These are phyloP conservation scores for Apodemus sylvaticus DNA, from an alignment of 2,113 vertebrate genomes.

Conservation along the genomic window DNA sequence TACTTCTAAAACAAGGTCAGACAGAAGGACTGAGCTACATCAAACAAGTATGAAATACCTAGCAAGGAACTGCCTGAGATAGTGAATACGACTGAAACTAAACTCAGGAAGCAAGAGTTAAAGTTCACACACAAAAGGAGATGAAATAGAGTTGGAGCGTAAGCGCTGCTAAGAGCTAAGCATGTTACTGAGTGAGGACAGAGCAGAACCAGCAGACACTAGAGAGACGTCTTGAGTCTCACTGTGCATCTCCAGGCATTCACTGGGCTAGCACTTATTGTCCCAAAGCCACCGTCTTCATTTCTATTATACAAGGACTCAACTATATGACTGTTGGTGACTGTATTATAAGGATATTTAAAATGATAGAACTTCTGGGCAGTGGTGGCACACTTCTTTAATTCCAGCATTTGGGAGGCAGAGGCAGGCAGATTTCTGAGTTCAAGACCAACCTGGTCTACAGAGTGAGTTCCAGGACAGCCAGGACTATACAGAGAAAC, in stretches of 20 bases:
- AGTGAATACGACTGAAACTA: conserved; percentile 63
- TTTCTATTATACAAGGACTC: neutral
- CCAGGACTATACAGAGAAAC: too few species aligned
- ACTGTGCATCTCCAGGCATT: neutral
- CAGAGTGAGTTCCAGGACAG: too few species aligned
- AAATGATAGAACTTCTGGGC: neutral
- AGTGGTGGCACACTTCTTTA: too few species aligned
- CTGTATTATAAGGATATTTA: neutral
- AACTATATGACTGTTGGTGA: neutral
- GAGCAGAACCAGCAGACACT: neutral
- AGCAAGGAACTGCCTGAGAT: conserved; percentile 67
- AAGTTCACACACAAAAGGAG: conserved; percentile 48
- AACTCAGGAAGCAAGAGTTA: conserved; percentile 52
- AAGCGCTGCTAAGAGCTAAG: neutral
- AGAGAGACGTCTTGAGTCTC: neutral
- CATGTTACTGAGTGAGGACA: neutral
- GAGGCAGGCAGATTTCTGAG: too few species aligned
- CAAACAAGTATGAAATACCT: conserved; percentile 65
- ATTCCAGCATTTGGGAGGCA: too few species aligned
- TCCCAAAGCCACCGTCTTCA: neutral
- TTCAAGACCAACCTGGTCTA: too few species aligned
- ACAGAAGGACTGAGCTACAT: conserved; percentile 64
- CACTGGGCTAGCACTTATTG: neutral
- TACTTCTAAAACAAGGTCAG: conserved; percentile 79
- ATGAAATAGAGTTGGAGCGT: neutral